Base-by-base conservation (phyloP, 2,888 invertebrate species). In the Crossocerus cetratus region DNA sequence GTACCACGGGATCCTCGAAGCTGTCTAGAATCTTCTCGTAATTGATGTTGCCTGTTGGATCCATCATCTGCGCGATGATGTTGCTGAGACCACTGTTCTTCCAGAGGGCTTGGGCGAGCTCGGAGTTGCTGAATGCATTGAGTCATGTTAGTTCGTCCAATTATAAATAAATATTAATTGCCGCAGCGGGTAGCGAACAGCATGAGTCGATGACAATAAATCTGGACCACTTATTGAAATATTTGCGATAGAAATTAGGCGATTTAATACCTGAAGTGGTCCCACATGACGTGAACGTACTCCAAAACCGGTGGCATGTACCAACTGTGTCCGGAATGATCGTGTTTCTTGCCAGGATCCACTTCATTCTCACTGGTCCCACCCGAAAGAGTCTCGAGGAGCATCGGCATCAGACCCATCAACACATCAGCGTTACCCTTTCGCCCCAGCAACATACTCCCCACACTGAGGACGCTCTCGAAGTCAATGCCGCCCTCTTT, bases 1-100 rank as follows among this genome's bases (percentile, higher is more conserved):
- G 93, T 84, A 96, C 94, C 58, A 94, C 93, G 69, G 95, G 95
- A 87, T 96, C 96, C 86, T 96, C 96, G 80, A 97, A 93, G 80
- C 95, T 94, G 83, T 94, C 94, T 80, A 96, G 93, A 84, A 96
- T 93, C 76, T 93, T 92, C 56, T 94, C 94, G 81, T 95, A 95
- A 85, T 94, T 94, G 70, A 96, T 90, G 74, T 93, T 93, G 0
- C 96, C 96, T 66, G 94, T 92, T 1, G 93, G 92, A 22, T 94
- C 94, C 2, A 93, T 92, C 89, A 96, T 96, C 21, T 91, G 91
- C 86, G 94, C 94, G 76, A 95, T 91, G 3, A 94, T 93, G 58
- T 93, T 93, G 78, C 94, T 93, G 16, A 95, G 91, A 0, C 96
- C 96, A 0, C 96, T 93, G 77, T 94, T 95, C 83, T 94, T 93